A percentile compares a stretch with the other conserved stretches of the same genome.
These are phyloP conservation scores for Apamea monoglypha DNA, from an alignment of 2,888 invertebrate species.

Conservation along the genomic window DNA sequence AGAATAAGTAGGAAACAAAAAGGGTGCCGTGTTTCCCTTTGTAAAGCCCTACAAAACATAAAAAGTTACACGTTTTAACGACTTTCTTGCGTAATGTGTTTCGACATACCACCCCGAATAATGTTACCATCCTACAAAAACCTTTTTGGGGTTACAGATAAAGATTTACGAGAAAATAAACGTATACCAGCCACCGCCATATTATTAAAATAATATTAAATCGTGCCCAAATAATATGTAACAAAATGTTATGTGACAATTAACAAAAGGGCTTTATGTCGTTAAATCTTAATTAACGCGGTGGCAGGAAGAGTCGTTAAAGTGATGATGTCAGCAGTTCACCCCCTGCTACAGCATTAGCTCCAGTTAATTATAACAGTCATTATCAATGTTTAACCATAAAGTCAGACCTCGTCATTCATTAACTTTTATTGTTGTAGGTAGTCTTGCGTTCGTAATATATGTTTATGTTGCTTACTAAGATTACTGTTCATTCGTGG, in stretches of 20 bases:
- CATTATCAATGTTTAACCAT: constrained; percentile 70
- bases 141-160: constrained; percentile 42
- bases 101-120: constrained; percentile 25
- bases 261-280: constrained; percentile 77
- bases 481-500: constrained; percentile 42
- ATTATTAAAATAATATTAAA: constrained; percentile 54
- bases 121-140: constrained; percentile 29
- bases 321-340: constrained; percentile 75
- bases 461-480: constrained; percentile 60
- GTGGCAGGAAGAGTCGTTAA: constrained; percentile 76
- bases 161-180: constrained; percentile 51
- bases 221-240: constrained; percentile 65
- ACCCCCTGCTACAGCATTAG: constrained; percentile 61
- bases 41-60: constrained; percentile 33
- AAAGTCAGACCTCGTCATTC: constrained; percentile 59
- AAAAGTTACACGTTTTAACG: constrained; percentile 48
- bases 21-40: constrained; percentile 12
- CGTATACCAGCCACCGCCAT: constrained; percentile 15
- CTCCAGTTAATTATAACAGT: constrained; percentile 71
- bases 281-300: constrained; percentile 83
- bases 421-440: constrained; percentile 62
- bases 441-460: constrained; percentile 46
- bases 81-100: constrained; percentile 46
- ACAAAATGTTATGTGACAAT: constrained; percentile 76
- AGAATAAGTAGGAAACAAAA: constrained; percentile 21